Conservation (phyloP, 2,888 invertebrate genomes). For the Eupithecia subfuscata region DNA sequence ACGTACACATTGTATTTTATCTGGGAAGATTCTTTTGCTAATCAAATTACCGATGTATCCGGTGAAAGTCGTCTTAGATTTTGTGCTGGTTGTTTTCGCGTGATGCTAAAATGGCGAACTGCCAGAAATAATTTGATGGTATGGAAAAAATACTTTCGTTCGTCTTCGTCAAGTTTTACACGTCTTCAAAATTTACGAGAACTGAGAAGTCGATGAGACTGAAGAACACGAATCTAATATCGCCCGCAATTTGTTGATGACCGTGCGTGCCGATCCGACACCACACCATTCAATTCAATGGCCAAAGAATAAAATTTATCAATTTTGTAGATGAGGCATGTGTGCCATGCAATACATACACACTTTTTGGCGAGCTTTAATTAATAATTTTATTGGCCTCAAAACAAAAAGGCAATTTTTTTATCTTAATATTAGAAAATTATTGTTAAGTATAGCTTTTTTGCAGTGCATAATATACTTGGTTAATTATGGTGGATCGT, state of each 20-base stretch:
- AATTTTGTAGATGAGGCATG: conserved; percentile 8
- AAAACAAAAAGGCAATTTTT: too few species aligned
- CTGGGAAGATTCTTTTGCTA: conserved; percentile 67
- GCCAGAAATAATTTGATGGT: conserved; percentile 52
- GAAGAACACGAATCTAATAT: conserved; percentile 47
- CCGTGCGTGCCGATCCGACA: conserved; percentile 18
- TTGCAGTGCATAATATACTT: too few species aligned
- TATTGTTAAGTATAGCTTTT: too few species aligned
- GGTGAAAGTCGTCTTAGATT: conserved; percentile 71
- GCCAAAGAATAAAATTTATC: conserved; percentile 27
- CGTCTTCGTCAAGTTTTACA: conserved; percentile 60
- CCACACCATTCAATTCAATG: conserved; percentile 23
- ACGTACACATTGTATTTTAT: conserved; percentile 72
- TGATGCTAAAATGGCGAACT: conserved; percentile 53
- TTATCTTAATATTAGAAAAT: too few species aligned
- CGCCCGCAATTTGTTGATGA: conserved; percentile 23
- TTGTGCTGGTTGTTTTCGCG: conserved; percentile 50
- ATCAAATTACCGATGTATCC: conserved; percentile 78
- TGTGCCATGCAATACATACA: not conserved
- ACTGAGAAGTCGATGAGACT: conserved; percentile 59
- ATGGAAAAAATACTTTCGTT: conserved; percentile 55
- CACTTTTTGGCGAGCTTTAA: not conserved
- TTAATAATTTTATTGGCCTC: too few species aligned
- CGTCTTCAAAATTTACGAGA: conserved; percentile 54
- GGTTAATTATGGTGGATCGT: too few species aligned